phyloP scores from a whole-genome alignment of 1,140 invertebrate genomes.

The Brachionus koreanus region DNA sequence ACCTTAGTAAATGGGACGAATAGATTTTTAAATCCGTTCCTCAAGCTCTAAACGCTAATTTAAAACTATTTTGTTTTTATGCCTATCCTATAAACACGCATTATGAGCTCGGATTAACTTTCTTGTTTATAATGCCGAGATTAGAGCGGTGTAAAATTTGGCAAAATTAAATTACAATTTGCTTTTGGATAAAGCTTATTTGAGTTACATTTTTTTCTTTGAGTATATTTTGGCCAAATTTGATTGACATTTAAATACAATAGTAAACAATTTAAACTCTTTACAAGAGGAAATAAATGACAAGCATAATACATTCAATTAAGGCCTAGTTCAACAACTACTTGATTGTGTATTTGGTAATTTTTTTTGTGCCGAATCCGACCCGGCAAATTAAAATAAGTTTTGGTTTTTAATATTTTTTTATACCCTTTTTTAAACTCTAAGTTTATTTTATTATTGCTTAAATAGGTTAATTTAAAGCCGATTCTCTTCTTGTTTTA shows the following conservation, averaged over 20 bases:
- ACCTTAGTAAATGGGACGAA: not conserved
- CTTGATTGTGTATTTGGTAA: not conserved
- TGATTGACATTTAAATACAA: constrained; percentile 4
- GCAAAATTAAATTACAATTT: constrained; percentile 2
- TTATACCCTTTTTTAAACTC: not conserved
- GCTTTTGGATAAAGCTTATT: not conserved
- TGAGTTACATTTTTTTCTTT: not conserved
- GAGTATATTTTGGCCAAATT: not conserved
- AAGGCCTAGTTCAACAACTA: not conserved
- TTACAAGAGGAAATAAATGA: constrained; percentile 8
- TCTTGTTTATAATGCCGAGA: constrained; percentile 27
- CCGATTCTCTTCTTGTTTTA: not conserved
- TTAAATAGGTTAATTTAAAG: constrained; percentile 28
- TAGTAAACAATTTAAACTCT: not conserved
- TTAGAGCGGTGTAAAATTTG: constrained; percentile 17
- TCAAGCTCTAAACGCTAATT: not conserved
- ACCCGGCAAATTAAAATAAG: not conserved
- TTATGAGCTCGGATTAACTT: constrained; percentile 3
- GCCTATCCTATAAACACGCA: not conserved
- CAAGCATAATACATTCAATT: not conserved
- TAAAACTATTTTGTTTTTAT: constrained; percentile 3
- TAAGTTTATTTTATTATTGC: not conserved
- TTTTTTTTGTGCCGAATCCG: not conserved
- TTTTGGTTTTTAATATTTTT: not conserved
- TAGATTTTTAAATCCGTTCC: not conserved